Percentiles rank a stretch among this genome's conserved stretches.
Conservation (phyloP, 2,113 vertebrate species). For the Sorex fumeus region DNA sequence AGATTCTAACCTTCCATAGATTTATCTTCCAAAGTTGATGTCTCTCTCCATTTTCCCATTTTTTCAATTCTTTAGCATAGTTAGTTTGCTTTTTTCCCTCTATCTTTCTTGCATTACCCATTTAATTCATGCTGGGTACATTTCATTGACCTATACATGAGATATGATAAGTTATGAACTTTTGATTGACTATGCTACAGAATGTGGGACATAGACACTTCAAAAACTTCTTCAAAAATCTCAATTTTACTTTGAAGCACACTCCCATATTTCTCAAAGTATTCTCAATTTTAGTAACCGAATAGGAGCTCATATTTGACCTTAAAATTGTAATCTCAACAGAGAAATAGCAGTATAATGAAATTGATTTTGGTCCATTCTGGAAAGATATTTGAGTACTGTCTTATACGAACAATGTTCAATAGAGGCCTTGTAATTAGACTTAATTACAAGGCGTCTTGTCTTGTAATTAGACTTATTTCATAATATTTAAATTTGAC, state of each 20-base stretch:
- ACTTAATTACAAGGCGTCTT: too few species aligned
- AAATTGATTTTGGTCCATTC: neutral
- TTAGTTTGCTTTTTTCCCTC: neutral
- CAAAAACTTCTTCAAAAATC: conserved; percentile 2
- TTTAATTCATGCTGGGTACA: neutral
- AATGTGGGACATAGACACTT: neutral
- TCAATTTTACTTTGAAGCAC: neutral
- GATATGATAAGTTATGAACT: neutral
- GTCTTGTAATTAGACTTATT: neutral
- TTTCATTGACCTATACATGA: neutral
- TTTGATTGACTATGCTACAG: neutral
- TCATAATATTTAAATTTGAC: too few species aligned
- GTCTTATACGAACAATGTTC: neutral
- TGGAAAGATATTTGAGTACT: neutral
- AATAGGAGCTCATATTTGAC: conserved; percentile 5
- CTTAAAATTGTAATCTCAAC: neutral
- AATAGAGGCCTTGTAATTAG: neutral
- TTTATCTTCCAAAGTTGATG: neutral
- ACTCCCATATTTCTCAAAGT: conserved; percentile 5
- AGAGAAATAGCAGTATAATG: neutral
- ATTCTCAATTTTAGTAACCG: neutral
- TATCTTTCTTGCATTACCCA: neutral
- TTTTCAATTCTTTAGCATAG: neutral
- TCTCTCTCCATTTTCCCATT: neutral
- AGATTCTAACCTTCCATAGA: conserved; percentile 29